Base-by-base conservation (phyloP, 2,113 vertebrate species). In the Nematolebias whitei region DNA sequence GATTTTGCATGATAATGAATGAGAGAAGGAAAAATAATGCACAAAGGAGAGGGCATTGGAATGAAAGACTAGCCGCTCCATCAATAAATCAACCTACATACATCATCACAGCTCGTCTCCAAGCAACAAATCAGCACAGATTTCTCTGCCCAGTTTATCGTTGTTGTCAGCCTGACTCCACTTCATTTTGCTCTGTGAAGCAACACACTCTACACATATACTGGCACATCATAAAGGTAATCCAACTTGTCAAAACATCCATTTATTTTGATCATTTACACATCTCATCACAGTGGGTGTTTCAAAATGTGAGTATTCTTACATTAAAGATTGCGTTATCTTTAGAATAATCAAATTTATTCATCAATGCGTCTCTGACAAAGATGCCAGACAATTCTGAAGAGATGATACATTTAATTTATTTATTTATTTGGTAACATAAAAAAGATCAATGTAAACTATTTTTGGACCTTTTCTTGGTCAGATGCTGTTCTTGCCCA, bases 101-200 rank as follows among this genome's bases (percentile, higher is more conserved):
- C 68, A 73, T 32, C 4, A 68, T 71, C 69, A 38, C 49, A 50
- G 43, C 58, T 35, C 66, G 72, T 79, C 81, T 43, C 80, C 68
- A 72, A 47, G 74, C 61, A 87, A 79, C 74, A 26, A 72, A 84
- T 69, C 71, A 74, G 57, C 64, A 78, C 54, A 68, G 43, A 38
- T n/a, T 74, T n/a, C 45, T 71, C 69, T 55, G 68, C 49, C 58
- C 68, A 73, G 71, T 74, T 72, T 74, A 71, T 52, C 71, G 73
- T 57, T 16, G 72, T 71, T 70, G 50, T 71, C 53, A 75, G 63
- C 40, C 63, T 66, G 55, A 43, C 40, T 74, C 3, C 35, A 35
- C 53, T 63, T 68, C 49, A 52, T 63, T 68, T 67, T 65, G 10
- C 56, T 61, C 48, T 40, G 16, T 60, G 14, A 71, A 72, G 29